Evolutionary conservation across 2,113 vertebrate species (phyloP).

Genomic region (Chaetodon trifascialis): DNA sequence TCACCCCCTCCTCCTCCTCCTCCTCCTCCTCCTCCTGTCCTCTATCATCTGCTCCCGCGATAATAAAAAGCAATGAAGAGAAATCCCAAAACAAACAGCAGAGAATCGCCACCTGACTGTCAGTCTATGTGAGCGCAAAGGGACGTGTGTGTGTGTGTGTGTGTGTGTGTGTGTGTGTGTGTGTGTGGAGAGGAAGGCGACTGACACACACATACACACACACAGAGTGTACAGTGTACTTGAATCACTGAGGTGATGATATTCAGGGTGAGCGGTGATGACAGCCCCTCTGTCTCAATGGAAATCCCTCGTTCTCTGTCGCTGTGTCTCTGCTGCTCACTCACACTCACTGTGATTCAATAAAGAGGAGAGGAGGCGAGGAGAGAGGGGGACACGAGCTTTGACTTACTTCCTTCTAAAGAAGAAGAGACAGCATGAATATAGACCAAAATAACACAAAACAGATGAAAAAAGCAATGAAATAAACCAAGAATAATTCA

Average conservation of each 20-base stretch:
- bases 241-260: conserved; percentile 67
- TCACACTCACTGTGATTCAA: conserved; percentile 17
- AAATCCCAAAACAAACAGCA: conserved; percentile 47
- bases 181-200: conserved; percentile 27
- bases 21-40: conserved; percentile 43
- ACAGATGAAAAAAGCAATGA: background rate
- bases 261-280: conserved; percentile 62
- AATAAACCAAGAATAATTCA: background rate
- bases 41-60: conserved; percentile 58
- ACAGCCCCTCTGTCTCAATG: conserved; percentile 63
- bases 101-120: conserved; percentile 41
- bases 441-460: background rate
- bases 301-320: conserved; percentile 53
- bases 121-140: conserved; percentile 32
- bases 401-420: background rate
- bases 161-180: background rate
- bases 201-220: conserved; percentile 32
- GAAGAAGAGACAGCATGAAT: background rate
- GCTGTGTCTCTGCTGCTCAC: conserved; percentile 26
- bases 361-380: conserved; percentile 16
- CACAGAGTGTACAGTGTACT: conserved; percentile 48
- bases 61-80: conserved; percentile 24
- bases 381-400: background rate
- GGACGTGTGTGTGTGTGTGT: conserved; percentile 31
- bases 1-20: conserved; percentile 55